Evolutionary conservation across 2,797 vertebrate genomes (phyloP).

Genomic region (Channa striata): DNA sequence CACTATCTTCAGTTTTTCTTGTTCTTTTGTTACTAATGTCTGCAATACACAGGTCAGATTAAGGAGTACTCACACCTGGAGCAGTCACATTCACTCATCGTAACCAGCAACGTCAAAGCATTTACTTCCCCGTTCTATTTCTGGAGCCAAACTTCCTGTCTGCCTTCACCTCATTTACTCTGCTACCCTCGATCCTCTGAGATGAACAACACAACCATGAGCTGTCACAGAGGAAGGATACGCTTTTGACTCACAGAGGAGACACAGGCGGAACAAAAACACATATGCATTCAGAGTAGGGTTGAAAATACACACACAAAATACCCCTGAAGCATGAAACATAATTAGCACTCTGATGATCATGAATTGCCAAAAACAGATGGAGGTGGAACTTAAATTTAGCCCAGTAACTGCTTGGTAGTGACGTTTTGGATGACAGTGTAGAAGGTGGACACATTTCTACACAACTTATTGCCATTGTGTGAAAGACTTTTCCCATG

Average conservation of each 20-base stretch:
- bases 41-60: not conserved
- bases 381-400: slow-evolving; percentile 41
- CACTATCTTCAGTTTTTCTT: not conserved
- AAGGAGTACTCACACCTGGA: slow-evolving; percentile 50
- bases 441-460: not conserved
- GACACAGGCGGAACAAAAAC: slow-evolving; percentile 12
- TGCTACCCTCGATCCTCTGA: slow-evolving; percentile 1
- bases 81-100: slow-evolving; percentile 20
- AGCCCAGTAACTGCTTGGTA: slow-evolving; percentile 45
- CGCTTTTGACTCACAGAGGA: slow-evolving; percentile 28
- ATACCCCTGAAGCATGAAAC: slow-evolving; percentile 37
- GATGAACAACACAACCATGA: slow-evolving; percentile 16
- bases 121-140: slow-evolving; percentile 40
- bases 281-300: not conserved
- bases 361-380: slow-evolving; percentile 41
- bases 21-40: not conserved
- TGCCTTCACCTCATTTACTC: slow-evolving; percentile 28
- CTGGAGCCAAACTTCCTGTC: slow-evolving; percentile 38
- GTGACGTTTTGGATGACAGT: slow-evolving; percentile 12
- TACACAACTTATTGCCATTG: not conserved
- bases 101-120: slow-evolving; percentile 25
- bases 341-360: slow-evolving; percentile 59
- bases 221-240: slow-evolving; percentile 39
- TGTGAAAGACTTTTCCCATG: slow-evolving; percentile 2
- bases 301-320: slow-evolving; percentile 12